Percentiles rank a stretch among this genome's conserved stretches.
Conservation (phyloP, 2,888 invertebrate genomes). For the Mythimna vitellina region DNA sequence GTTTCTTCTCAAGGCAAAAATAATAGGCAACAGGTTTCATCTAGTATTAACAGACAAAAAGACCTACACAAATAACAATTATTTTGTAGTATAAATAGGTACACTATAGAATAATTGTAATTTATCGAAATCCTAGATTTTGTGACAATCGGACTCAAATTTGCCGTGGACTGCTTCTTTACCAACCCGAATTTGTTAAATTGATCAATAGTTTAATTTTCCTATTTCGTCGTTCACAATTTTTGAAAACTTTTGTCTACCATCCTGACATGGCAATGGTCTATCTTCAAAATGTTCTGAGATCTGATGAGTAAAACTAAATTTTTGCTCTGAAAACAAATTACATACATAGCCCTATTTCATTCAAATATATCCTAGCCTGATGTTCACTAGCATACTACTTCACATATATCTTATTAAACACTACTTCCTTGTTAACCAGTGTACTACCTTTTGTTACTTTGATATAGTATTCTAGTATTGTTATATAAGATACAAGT, state of each 20-base stretch:
- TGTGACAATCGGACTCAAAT: neutral
- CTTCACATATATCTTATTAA: conserved; percentile 6
- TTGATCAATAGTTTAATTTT: too few relatives aligned
- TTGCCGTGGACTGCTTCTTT: neutral
- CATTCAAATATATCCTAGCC: neutral
- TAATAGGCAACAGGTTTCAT: too few relatives aligned
- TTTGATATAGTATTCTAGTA: neutral
- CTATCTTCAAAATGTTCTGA: neutral
- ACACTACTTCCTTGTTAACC: conserved; percentile 6
- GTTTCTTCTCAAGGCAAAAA: too few relatives aligned
- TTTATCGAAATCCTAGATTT: neutral
- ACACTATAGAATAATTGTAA: too few relatives aligned
- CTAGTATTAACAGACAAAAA: too few relatives aligned
- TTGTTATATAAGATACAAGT: neutral
- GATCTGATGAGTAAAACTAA: too few relatives aligned
- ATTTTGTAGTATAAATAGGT: too few relatives aligned
- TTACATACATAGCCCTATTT: neutral
- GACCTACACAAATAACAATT: too few relatives aligned
- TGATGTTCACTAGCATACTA: neutral
- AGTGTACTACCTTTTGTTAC: neutral
- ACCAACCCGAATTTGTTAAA: neutral
- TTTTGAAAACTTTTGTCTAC: neutral
- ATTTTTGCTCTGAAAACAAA: neutral
- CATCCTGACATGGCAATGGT: neutral
- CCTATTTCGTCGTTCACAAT: too few relatives aligned